Evolutionary conservation across 2,797 vertebrate species (phyloP).

Genomic region (Centroberyx gerrardi): DNA sequence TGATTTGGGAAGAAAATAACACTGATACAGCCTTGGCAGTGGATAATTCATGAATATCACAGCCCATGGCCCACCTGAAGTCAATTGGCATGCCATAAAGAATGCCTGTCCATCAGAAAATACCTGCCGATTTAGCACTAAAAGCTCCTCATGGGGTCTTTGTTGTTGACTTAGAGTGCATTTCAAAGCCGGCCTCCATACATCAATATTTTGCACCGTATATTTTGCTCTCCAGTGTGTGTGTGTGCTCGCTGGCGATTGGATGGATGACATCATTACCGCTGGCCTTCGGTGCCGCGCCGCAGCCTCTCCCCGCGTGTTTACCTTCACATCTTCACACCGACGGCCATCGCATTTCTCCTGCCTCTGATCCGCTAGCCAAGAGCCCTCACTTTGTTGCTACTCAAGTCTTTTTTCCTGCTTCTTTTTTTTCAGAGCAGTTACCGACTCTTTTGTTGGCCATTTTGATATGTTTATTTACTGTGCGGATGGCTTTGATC

Average conservation of each 20-base stretch:
- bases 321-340: constrained; percentile 66
- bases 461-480: constrained; percentile 86
- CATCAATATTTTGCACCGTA: constrained; percentile 47
- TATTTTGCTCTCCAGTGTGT: constrained; percentile 33
- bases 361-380: constrained; percentile 64
- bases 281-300: constrained; percentile 7
- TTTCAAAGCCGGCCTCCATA: constrained; percentile 60
- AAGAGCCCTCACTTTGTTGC: constrained; percentile 70
- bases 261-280: constrained; percentile 56
- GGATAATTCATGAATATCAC: not conserved
- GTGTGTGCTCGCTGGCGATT: constrained; percentile 17
- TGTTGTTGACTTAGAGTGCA: constrained; percentile 47
- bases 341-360: constrained; percentile 10
- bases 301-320: constrained; percentile 30
- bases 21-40: not conserved
- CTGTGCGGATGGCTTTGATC: constrained; percentile 76
- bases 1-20: not conserved
- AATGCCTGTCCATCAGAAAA: constrained; percentile 39
- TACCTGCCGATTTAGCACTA: constrained; percentile 50
- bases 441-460: constrained; percentile 72
- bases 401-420: constrained; percentile 31
- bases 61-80: not conserved
- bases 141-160: constrained; percentile 37
- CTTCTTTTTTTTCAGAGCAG: constrained; percentile 36
- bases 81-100: not conserved